Conservation (phyloP, 2,113 vertebrate genomes). For the Saccopteryx leptura region DNA sequence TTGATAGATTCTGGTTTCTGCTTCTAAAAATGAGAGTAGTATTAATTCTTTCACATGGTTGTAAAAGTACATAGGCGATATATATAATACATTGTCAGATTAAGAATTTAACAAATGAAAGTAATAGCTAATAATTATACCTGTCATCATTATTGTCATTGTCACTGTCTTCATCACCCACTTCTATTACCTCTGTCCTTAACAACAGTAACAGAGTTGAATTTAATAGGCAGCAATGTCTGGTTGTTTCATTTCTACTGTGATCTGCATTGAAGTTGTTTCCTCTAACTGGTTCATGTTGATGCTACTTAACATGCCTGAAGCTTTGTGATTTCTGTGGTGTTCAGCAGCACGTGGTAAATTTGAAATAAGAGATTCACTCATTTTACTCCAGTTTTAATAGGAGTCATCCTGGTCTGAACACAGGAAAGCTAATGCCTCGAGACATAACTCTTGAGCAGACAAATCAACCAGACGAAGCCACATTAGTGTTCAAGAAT, state of each 20-base stretch:
- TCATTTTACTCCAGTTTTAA: conserved; percentile 50
- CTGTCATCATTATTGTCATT: background rate
- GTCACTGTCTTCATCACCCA: background rate
- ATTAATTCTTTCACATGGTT: background rate
- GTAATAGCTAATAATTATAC: background rate
- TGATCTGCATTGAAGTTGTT: background rate
- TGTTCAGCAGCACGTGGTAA: conserved; percentile 68
- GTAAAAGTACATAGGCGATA: background rate
- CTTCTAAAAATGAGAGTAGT: background rate
- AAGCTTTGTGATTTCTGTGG: conserved; percentile 57
- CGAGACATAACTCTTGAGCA: conserved; percentile 62
- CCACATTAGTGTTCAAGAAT: conserved; percentile 72
- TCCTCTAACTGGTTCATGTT: background rate
- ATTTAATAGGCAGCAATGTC: background rate
- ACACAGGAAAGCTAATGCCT: conserved; percentile 74
- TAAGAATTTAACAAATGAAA: background rate
- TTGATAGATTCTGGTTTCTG: background rate
- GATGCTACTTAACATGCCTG: background rate
- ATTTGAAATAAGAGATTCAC: conserved; percentile 69
- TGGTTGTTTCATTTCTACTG: background rate
- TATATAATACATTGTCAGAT: background rate
- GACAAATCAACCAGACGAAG: conserved; percentile 71
- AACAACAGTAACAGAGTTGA: background rate
- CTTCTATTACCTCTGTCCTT: background rate
- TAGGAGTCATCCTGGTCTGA: conserved; percentile 34